Conservation (phyloP, 2,113 vertebrate species). For the Cichladusa arquata region DNA sequence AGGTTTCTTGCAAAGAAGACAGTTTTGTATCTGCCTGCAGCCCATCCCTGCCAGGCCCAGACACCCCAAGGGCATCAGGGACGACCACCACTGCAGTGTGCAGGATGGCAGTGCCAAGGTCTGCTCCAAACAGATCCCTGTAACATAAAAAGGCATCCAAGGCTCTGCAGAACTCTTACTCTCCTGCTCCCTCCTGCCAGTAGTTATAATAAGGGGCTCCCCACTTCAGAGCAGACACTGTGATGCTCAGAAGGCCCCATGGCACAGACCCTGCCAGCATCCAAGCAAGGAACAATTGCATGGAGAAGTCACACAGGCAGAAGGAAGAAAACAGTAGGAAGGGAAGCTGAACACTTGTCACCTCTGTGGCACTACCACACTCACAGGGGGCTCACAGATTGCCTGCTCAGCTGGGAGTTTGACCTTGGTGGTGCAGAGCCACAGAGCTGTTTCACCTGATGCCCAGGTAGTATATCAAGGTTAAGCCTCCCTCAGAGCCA, state of each 20-base stretch:
- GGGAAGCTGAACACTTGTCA: neutral
- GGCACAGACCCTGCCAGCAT: fast-evolving
- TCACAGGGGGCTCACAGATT: neutral
- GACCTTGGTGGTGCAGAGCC: neutral
- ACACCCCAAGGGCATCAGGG: neutral
- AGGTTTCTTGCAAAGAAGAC: neutral
- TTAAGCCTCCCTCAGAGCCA: neutral
- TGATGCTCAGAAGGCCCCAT: fast-evolving
- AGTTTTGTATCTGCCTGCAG: neutral
- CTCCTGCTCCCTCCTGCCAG: neutral
- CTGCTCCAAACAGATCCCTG: neutral
- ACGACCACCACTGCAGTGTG: neutral
- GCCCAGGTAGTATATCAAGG: neutral
- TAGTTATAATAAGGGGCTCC: neutral
- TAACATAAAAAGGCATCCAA: neutral
- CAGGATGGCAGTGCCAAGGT: neutral
- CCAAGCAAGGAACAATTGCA: neutral
- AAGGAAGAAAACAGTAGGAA: neutral
- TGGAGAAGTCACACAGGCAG: neutral
- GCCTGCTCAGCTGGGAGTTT: neutral
- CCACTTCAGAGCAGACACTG: fast-evolving
- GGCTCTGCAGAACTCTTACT: neutral
- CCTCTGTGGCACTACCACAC: neutral
- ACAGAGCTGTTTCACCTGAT: neutral
- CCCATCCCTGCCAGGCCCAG: neutral